Base-by-base conservation (phyloP, 2,888 invertebrate species). In the Salpingus planirostris region DNA sequence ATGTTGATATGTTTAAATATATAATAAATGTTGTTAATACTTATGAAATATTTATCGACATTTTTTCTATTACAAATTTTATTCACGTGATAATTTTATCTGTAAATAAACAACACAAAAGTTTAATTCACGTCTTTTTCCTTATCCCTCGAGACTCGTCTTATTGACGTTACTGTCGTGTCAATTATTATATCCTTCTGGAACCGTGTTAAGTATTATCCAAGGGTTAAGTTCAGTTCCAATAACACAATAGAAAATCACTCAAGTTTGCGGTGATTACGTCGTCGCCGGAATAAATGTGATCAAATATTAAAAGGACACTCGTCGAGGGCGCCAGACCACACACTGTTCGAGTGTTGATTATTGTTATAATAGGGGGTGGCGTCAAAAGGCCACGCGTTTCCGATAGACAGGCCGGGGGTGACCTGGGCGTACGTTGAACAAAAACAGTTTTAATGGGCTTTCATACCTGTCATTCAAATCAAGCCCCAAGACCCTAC, bases 371-470 rank as follows among this genome's bases (percentile, higher is more conserved):
- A 40, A 33, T 33, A 33, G 27, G 30, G 38, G 37, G 49, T 46
- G 40, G 42, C 43, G 54, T 54, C 54, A 52, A 50, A n/a, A 47
- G 44, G 48, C 47, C 52, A 49, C 47, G 45, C 40, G 49, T 36
- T n/a, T n/a, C n/a, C n/a, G n/a, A n/a, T n/a, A n/a, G n/a, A n/a
- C n/a, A n/a, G n/a, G n/a, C 5, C 27, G 28, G 36, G 36, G 40
- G 43, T 43, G 46, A 40, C 40, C 39, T 39, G 39, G 26, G 35
- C 40, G 36, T 33, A 30, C 40, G 29, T 31, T 25, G 25, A 35
- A 34, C 25, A 34, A 38, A 33, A 38, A 35, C 35, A 35, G 36
- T 36, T 25, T 21, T 47, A 48, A 48, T 47, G 48, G 46, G 36
- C 42, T 40, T n/a, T n/a, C n/a, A n/a, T 18, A 52, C 48, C 48